Percentiles rank a stretch among this genome's conserved stretches.
Conservation (phyloP, 2,113 vertebrate genomes). For the Sturnus vulgaris region DNA sequence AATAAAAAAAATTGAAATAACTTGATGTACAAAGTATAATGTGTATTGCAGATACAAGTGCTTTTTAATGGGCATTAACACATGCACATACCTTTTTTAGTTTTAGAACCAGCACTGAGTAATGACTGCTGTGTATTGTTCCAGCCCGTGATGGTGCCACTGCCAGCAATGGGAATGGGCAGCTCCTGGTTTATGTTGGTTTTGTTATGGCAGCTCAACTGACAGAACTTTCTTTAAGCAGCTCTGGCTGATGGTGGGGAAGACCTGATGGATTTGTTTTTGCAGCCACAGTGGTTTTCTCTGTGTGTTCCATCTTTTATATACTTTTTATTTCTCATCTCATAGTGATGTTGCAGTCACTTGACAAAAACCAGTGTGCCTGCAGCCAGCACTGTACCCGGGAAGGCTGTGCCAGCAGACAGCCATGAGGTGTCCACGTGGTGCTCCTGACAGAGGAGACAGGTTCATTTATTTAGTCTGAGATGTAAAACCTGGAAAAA, state of each 20-base stretch:
- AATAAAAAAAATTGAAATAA: slow-evolving; percentile 83
- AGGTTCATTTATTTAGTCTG: neutral
- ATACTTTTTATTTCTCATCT: neutral
- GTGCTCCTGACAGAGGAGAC: neutral
- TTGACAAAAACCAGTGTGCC: neutral
- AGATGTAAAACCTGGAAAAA: neutral
- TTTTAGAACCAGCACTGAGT: neutral
- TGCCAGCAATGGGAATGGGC: neutral
- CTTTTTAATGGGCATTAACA: neutral
- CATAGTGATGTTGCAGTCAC: neutral
- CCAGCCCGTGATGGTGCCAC: rapidly evolving
- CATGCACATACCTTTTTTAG: neutral
- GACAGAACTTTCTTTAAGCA: neutral
- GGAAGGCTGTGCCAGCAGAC: neutral
- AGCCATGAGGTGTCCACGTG: rapidly evolving
- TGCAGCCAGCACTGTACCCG: neutral
- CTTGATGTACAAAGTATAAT: slow-evolving; percentile 58
- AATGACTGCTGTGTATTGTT: neutral
- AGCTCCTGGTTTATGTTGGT: neutral
- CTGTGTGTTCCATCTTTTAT: rapidly evolving
- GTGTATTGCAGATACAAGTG: slow-evolving; percentile 42
- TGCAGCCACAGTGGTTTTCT: neutral
- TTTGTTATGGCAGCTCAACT: neutral
- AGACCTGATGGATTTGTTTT: neutral
- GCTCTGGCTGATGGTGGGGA: neutral